Base-by-base conservation (phyloP, 2,797 vertebrate genomes). In the Rhodeus uyekii region DNA sequence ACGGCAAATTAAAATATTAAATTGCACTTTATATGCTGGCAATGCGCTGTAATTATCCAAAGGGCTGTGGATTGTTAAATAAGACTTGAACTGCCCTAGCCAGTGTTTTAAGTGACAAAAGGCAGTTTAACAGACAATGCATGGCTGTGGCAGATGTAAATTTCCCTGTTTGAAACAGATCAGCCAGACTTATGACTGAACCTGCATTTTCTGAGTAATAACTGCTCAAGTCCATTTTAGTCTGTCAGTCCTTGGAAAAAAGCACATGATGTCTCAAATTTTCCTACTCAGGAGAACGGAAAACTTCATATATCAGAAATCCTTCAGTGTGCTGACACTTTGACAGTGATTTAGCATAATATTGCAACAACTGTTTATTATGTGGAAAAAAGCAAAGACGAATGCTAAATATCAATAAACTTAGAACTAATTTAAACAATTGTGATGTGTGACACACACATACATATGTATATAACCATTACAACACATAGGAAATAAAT, bases 1-100 rank as follows among this genome's bases (percentile, higher is more conserved):
- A 18, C 27, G 12, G 46, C 55, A 61, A 16, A 46, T 42, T 53
- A 10, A 53, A 67, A 65, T 16, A 53, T n/a, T 38, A 29, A 48
- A 64, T 48, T 22, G 58, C 9, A 9, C 44, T 0, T 48, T 68
- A 55, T 46, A 55, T 16, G 29, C 12, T 73, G 55, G 16, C 27
- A 80, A 73, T 50, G 32, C 55, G 34, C 72, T 76, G 63, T 64
- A 39, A 76, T 75, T 53, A 55, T 67, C 19, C 16, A 36, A 10
- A 81, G 34, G 8, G 22, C 18, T 53, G 71, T 75, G 61, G 46
- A 82, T 82, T 50, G 46, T 38, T 72, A 48, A 74, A 74, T 32
- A 42, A 48, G n/a, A 22, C 34, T 76, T 58, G 7, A 12, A 61
- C 8, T 53, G 24, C 24, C 38, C 24, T 16, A 60, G n/a, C 16